These are phyloP conservation scores for Varecia variegata DNA, from an alignment of 2,797 vertebrate species.

Conservation along the genomic window DNA sequence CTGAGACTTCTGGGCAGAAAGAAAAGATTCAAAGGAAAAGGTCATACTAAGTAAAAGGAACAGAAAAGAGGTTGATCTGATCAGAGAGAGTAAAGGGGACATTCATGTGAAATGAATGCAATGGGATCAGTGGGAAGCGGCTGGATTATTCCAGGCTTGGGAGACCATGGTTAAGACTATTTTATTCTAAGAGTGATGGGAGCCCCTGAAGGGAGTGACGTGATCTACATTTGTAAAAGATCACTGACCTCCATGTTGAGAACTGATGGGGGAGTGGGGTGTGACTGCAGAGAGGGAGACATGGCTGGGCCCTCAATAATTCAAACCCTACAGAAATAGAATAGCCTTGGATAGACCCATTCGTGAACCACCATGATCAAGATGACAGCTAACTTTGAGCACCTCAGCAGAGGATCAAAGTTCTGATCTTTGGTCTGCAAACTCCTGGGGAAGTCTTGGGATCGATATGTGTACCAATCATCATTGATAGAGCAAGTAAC, in stretches of 20 bases:
- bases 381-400: background rate
- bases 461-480: too few relatives aligned
- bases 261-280: rapidly evolving
- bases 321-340: background rate
- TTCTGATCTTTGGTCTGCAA: background rate
- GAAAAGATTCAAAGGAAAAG: background rate
- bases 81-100: background rate
- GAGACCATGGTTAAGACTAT: background rate
- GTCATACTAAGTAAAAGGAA: background rate
- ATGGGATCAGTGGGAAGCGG: background rate
- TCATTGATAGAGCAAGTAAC: background rate
- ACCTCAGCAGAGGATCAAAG: background rate
- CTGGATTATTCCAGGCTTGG: background rate
- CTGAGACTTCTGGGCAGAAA: background rate
- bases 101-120: background rate
- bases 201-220: too few relatives aligned
- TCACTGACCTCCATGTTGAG: background rate
- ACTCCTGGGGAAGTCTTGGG: background rate
- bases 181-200: background rate
- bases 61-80: background rate
- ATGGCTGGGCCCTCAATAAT: background rate
- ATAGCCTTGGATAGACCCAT: background rate
- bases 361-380: rapidly evolving
- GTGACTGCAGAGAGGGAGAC: background rate
- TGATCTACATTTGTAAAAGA: background rate